Conservation (phyloP, 1,140 invertebrate species). For the Anastrepha obliqua region DNA sequence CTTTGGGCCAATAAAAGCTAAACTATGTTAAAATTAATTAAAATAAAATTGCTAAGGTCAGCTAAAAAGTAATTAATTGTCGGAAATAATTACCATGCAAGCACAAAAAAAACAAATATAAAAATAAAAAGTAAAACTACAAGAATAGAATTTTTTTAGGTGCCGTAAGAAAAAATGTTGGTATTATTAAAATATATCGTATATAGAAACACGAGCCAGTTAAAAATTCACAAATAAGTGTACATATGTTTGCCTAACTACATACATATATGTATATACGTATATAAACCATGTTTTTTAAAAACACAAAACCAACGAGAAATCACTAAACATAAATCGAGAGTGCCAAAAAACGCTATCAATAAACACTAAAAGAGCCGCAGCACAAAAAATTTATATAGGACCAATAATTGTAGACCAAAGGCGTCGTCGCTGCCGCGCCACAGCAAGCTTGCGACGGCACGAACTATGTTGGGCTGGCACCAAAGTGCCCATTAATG, state of each 20-base stretch:
- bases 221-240: neutral
- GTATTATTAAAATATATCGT: neutral
- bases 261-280: neutral
- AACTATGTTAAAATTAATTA: conserved; percentile 57
- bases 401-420: too few relatives aligned
- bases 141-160: neutral
- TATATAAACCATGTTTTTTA: neutral
- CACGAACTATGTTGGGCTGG: neutral
- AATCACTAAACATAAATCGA: neutral
- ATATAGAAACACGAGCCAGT: neutral
- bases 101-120: neutral
- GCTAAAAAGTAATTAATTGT: conserved; percentile 58
- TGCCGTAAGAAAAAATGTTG: conserved; percentile 2
- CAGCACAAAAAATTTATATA: too few relatives aligned
- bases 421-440: neutral
- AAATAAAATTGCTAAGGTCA: conserved; percentile 59
- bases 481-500: conserved; percentile 33
- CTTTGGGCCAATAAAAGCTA: conserved; percentile 32
- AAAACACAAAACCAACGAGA: neutral
- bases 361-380: too few relatives aligned
- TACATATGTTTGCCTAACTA: neutral
- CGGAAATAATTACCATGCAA: conserved; percentile 56
- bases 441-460: neutral
- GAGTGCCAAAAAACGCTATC: neutral
- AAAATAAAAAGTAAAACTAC: neutral